phyloP scores from a whole-genome alignment of 2,113 vertebrate species.

The Hyperopisus bebe region DNA sequence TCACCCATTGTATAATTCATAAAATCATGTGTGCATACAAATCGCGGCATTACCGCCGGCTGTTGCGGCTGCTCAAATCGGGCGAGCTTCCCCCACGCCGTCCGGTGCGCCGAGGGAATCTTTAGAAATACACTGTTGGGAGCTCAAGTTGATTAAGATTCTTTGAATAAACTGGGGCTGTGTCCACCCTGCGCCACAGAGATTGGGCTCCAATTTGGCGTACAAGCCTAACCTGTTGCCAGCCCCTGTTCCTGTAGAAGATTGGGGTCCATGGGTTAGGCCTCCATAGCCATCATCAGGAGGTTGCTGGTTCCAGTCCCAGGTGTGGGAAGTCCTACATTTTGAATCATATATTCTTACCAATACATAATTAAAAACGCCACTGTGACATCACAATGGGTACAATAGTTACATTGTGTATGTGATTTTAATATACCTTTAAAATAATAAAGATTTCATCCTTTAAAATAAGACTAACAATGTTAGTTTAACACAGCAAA shows the following conservation, averaged over 20 bases:
- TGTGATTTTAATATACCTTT: neutral
- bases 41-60: neutral
- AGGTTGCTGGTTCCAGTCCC: neutral
- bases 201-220: neutral
- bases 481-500: neutral
- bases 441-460: neutral
- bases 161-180: neutral
- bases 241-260: neutral
- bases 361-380: too few relatives aligned
- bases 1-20: constrained; percentile 2
- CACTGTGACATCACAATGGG: neutral
- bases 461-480: neutral
- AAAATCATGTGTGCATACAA: constrained; percentile 12
- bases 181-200: neutral
- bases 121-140: neutral
- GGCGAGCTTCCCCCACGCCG: neutral
- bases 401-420: neutral
- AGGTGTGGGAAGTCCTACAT: neutral
- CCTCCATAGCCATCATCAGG: neutral
- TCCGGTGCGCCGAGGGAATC: neutral
- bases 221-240: neutral
- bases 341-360: too few relatives aligned
- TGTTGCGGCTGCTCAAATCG: neutral
- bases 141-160: neutral
- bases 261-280: neutral